Conservation (phyloP, 1,140 invertebrate species). For the Aphelinus atriplicis region DNA sequence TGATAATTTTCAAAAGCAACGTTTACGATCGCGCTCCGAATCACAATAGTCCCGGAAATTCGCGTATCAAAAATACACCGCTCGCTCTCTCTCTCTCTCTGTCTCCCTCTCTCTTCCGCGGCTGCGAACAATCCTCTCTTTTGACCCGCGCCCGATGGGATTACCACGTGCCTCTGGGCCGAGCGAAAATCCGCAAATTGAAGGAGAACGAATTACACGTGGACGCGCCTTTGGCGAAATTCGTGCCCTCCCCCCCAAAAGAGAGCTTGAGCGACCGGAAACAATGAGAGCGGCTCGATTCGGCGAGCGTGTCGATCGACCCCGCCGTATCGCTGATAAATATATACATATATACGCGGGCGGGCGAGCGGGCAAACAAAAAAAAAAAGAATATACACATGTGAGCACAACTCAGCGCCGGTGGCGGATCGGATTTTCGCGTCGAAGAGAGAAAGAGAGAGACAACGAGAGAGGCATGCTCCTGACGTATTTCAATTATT, state of each 20-base stretch:
- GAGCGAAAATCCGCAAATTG: not conserved
- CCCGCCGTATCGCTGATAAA: no score
- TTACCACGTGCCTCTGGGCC: slow-evolving; percentile 2
- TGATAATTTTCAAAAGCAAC: no score
- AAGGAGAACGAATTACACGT: slow-evolving; percentile 10
- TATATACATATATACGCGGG: not conserved
- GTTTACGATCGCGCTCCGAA: no score
- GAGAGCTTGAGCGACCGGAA: not conserved
- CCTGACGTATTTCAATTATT: slow-evolving; percentile 17
- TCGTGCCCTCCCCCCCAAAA: not conserved
- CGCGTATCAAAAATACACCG: no score
- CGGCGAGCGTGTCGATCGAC: not conserved
- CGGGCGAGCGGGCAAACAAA: not conserved
- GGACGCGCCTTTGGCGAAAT: not conserved
- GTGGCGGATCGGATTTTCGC: slow-evolving; percentile 3
- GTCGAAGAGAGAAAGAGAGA: not conserved
- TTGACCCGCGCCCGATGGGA: slow-evolving; percentile 9
- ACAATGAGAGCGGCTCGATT: not conserved
- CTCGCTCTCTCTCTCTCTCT: no score
- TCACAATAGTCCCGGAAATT: no score
- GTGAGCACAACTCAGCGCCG: not conserved
- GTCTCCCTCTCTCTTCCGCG: no score
- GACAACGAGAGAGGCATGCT: not conserved
- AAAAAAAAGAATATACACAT: not conserved
- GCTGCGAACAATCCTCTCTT: not conserved